Evolutionary conservation across 2,888 invertebrate genomes (phyloP), one percentile per base, ranked within the genome.

Genomic region (Drosophila niveifrons): DNA sequence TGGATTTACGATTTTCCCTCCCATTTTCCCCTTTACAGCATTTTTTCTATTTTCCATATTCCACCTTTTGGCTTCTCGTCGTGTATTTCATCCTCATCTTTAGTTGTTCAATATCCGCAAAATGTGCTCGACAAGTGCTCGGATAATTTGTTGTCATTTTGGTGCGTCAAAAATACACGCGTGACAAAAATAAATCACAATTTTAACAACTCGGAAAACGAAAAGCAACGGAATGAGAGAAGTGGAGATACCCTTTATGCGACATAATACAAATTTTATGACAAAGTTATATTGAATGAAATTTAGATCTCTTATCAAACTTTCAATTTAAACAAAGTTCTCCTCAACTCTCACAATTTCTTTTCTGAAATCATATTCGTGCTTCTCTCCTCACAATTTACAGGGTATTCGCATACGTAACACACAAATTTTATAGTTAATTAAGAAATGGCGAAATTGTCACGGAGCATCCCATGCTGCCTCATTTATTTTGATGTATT

Each of bases 101-200:
- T 36, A 7, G 17, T 46, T 51, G 52, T 28, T 28, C 11, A 41
- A 53, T n/a, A 31, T 65, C 23, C 44, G 44, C 41, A 41, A 65
- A 44, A 72, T 55, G 50, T 64, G 55, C 39, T 67, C 64, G 72
- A 58, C 52, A 55, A 65, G 64, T 51, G 29, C 52, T 61, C 56
- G 52, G 53, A 61, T 68, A 57, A 64, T 68, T 63, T 74, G 58
- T 58, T 70, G 53, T 39, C 53, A 53, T 66, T 51, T 17, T 66
- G 59, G 59, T 72, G 69, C 75, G 80, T 72, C 83, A 75, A 78
- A 62, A 62, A 64, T 78, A 50, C 58, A 74, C 76, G 75, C 77
- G 71, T 82, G 84, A 80, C 78, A 71, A 87, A 84, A 84, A 84
- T 84, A 84, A 87, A 84, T 84, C 84, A 84, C 71, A 82, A 76